Percentiles rank a stretch among this genome's conserved stretches.
Evolutionary conservation across 2,113 vertebrate species (phyloP).

Genomic region (Hippocampus barbouri): DNA sequence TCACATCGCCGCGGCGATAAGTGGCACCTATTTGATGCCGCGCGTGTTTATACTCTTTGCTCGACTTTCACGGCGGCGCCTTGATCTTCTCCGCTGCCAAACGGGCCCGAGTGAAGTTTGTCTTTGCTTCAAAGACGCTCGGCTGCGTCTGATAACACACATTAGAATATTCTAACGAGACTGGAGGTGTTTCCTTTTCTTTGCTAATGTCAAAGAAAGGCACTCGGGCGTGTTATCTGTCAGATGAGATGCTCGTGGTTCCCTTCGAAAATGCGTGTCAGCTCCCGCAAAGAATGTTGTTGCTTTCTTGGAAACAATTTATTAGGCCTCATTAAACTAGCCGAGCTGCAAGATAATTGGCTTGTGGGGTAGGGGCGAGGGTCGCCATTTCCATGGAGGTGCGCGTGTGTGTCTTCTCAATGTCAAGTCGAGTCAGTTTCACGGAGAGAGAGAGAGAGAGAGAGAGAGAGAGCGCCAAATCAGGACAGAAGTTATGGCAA

Average conservation of each 20-base stretch:
- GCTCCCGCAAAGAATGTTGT: not conserved
- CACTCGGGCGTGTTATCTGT: slow-evolving; percentile 18
- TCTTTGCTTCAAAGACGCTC: not conserved
- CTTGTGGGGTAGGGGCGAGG: not conserved
- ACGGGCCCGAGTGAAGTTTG: slow-evolving; percentile 1
- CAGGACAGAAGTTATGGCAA: not conserved
- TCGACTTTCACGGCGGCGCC: slow-evolving; percentile 43
- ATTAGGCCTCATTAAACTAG: not conserved
- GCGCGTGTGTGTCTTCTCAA: not conserved
- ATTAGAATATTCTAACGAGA: not conserved
- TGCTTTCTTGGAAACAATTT: not conserved
- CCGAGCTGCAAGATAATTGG: not conserved
- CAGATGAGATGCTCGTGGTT: not conserved
- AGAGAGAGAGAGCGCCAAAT: not conserved
- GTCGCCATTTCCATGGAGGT: not conserved
- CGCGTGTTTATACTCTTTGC: slow-evolving; percentile 56
- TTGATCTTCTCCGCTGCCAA: slow-evolving; percentile 33
- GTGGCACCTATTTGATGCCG: slow-evolving; percentile 36
- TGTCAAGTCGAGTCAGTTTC: not conserved
- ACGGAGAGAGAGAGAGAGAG: too few species aligned
- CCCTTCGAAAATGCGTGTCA: not conserved
- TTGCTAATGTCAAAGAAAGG: slow-evolving; percentile 18
- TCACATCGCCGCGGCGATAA: slow-evolving; percentile 48
- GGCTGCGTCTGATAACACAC: not conserved
- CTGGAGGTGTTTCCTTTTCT: slow-evolving; percentile 6